Base-by-base conservation (phyloP, 2,113 vertebrate species). In the Asarcornis scutulata region DNA sequence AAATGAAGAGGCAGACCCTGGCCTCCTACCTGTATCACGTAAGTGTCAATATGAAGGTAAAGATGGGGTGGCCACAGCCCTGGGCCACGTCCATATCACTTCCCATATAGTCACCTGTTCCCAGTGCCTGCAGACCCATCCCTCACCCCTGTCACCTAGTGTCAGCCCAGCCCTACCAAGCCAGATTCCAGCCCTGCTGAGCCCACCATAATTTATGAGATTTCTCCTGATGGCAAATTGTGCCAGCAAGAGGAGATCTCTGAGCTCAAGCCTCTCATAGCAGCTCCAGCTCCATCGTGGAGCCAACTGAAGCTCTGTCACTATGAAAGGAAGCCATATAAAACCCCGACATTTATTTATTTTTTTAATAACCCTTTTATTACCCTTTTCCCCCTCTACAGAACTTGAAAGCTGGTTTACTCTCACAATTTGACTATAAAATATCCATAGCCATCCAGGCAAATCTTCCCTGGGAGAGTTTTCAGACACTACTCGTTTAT, bases 401-500 rank as follows among this genome's bases (percentile, higher is more conserved):
- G 68, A 81, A 91, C 82, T 94, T 91, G 86, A 96, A 97, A 95
- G 95, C 97, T 96, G 93, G 77, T 93, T 96, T 97, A 34, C 92
- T 94, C 87, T 94, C 85, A 94, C 91, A 96, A 96, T 97, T 96
- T 97, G 92, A 96, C 95, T 96, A 94, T 96, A 97, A 97, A 97
- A 96, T 96, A 97, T 97, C 97, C 80, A 78, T 89, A 96, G 96
- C 92, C 91, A 96, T 97, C 97, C 96, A 97, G 94, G 96, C 97
- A 97, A 97, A 97, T 97, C 96, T 97, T 97, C 89, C 96, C 96
- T 96, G 95, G 81, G 96, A 97, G 97, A 97, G 77, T 96, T 96
- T 83, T 87, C 95, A 96, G 97, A 95, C 97, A 96, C 87, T 96
- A 78, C 96, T 97, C 91, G 89, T 96, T 97, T 97, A 97, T 97